Evolutionary conservation across 2,888 invertebrate genomes (phyloP).

Genomic region (Tigriopus californicus): DNA sequence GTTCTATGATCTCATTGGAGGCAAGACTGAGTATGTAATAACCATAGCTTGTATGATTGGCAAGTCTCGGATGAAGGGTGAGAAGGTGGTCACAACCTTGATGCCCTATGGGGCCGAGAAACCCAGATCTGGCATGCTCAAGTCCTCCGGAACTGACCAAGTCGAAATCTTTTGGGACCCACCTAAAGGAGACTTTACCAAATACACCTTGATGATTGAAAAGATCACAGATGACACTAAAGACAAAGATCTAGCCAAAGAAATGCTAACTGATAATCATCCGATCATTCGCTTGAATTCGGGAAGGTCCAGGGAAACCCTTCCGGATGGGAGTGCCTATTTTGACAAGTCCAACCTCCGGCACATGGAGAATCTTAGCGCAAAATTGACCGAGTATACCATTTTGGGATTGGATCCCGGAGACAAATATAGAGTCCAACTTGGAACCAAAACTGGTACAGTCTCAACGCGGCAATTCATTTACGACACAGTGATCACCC

Average conservation of each 20-base stretch:
- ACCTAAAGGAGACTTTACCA: slow-evolving; percentile 15
- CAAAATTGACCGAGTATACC: slow-evolving; percentile 6
- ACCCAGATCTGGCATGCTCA: slow-evolving; percentile 12
- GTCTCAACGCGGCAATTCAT: slow-evolving; percentile 6
- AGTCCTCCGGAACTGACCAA: not conserved
- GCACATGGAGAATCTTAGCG: not conserved
- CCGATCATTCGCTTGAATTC: no score
- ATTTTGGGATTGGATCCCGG: slow-evolving; percentile 12
- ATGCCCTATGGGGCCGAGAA: slow-evolving; percentile 13
- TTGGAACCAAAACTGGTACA: slow-evolving; percentile 11
- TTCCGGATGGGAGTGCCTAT: no score
- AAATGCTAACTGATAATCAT: no score
- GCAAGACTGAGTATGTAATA: slow-evolving; percentile 14
- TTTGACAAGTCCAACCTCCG: no score
- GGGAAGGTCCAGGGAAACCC: no score
- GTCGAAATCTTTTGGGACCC: slow-evolving; percentile 15
- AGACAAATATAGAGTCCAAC: not conserved
- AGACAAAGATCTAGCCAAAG: no score
- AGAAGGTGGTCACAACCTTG: slow-evolving; percentile 13
- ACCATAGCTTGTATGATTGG: slow-evolving; percentile 14
- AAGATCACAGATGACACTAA: not conserved
- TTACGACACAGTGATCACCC: slow-evolving; percentile 2
- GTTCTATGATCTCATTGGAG: slow-evolving; percentile 13
- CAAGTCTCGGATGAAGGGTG: slow-evolving; percentile 14
- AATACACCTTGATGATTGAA: slow-evolving; percentile 7